Percentiles rank a stretch among this genome's conserved stretches.
Evolutionary conservation across 2,113 vertebrate species (phyloP).

Genomic region (Electrona antarctica): DNA sequence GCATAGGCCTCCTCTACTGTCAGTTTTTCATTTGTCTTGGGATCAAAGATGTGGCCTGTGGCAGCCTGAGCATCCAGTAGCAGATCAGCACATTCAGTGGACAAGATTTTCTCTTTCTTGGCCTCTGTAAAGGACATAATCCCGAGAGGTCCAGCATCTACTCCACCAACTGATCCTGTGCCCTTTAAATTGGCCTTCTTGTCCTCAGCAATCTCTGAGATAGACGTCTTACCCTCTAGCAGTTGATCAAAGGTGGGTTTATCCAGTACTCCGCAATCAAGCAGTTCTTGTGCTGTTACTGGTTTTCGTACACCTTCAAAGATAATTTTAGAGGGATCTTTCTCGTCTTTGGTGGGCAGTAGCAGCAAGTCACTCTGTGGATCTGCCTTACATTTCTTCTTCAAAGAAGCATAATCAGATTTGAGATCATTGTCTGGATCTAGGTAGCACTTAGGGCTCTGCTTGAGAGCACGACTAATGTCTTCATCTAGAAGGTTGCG

Average conservation of each 20-base stretch:
- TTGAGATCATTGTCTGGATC: constrained; percentile 82
- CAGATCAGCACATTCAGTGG: constrained; percentile 84
- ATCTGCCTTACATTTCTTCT: constrained; percentile 83
- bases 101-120: constrained; percentile 84
- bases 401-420: constrained; percentile 82
- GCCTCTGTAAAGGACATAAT: constrained; percentile 76
- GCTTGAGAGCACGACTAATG: constrained; percentile 79
- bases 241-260: constrained; percentile 81
- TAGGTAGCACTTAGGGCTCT: constrained; percentile 82
- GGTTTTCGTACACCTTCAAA: constrained; percentile 83
- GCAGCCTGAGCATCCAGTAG: constrained; percentile 84
- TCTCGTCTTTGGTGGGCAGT: constrained; percentile 79
- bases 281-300: constrained; percentile 79
- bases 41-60: constrained; percentile 84
- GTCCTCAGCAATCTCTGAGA: constrained; percentile 79
- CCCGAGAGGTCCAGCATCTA: constrained; percentile 69
- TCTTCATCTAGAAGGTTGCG: constrained; percentile 85
- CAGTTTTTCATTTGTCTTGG: constrained; percentile 79
- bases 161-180: constrained; percentile 57
- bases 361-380: constrained; percentile 82
- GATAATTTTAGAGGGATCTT: constrained; percentile 80
- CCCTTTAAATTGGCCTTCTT: constrained; percentile 82
- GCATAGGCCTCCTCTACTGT: constrained; percentile 82
- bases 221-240: constrained; percentile 80
- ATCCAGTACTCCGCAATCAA: constrained; percentile 81